A percentile compares a stretch with the other conserved stretches of the same genome.
These are phyloP conservation scores for Lytechinus variegatus DNA, from an alignment of 35 echinoderm and acorn worm species.

Conservation along the genomic window DNA sequence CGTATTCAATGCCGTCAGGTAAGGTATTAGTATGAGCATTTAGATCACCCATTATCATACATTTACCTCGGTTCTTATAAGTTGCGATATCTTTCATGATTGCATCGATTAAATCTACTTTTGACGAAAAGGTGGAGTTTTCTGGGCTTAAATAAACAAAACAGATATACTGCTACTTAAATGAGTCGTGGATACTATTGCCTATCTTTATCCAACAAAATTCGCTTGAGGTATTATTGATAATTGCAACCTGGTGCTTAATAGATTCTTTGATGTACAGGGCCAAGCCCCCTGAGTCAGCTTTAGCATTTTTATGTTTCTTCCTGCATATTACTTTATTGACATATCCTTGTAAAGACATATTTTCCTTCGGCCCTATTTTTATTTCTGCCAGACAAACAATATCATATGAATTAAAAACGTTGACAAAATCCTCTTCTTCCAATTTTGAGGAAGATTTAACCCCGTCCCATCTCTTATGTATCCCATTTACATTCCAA, in stretches of 20 bases:
- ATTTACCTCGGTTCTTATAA: not conserved
- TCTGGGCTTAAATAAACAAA: too few relatives aligned
- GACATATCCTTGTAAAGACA: not conserved
- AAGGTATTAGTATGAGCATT: not conserved
- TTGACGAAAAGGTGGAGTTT: not conserved
- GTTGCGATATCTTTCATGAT: too few relatives aligned
- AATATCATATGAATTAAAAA: not conserved
- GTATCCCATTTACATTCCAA: conserved; percentile 25
- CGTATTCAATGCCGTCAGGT: not conserved
- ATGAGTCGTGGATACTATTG: not conserved
- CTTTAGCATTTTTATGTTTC: not conserved
- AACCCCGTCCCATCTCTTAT: not conserved
- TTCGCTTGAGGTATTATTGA: not conserved
- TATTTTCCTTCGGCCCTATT: not conserved
- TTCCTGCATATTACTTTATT: not conserved
- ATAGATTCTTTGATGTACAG: not conserved
- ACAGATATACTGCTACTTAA: not conserved
- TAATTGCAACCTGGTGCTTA: not conserved
- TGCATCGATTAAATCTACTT: not conserved
- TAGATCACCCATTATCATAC: too few relatives aligned
- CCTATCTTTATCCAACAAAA: not conserved
- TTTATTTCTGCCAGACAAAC: conserved; percentile 3
- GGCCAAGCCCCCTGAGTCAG: too few relatives aligned
- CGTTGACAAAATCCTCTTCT: not conserved
- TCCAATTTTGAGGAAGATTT: not conserved